Evolutionary conservation across 2,113 vertebrate species (phyloP).

Genomic region (Leptodactylus fuscus): DNA sequence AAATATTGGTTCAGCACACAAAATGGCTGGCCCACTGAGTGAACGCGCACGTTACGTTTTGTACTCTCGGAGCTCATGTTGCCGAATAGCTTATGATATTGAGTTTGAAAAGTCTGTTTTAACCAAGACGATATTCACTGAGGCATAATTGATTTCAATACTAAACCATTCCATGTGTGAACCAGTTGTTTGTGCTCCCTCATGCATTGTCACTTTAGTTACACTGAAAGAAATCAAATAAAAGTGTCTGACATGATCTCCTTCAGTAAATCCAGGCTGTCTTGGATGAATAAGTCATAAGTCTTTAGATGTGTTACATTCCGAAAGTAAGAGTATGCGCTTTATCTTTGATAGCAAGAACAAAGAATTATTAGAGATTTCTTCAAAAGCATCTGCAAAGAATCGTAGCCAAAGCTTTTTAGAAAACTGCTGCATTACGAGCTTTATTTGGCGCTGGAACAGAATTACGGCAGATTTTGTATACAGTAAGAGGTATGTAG

Average conservation of each 20-base stretch:
- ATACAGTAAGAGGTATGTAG: not conserved
- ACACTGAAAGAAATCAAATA: slow-evolving; percentile 47
- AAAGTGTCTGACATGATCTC: slow-evolving; percentile 42
- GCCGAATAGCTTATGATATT: not conserved
- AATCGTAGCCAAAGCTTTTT: slow-evolving; percentile 2
- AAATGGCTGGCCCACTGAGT: not conserved
- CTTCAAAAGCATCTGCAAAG: not conserved
- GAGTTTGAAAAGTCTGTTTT: not conserved
- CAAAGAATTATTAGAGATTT: slow-evolving; percentile 28
- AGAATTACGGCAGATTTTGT: not conserved
- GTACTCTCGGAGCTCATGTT: not conserved
- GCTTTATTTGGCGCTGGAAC: not conserved
- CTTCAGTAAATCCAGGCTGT: slow-evolving; percentile 18
- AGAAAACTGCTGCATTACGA: not conserved
- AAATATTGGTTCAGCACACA: slow-evolving; percentile 26
- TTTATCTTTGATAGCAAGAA: slow-evolving; percentile 9
- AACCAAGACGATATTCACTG: slow-evolving; percentile 9
- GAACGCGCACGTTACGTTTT: not conserved
- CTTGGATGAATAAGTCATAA: slow-evolving; percentile 33
- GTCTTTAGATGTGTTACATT: slow-evolving; percentile 19
- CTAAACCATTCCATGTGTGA: slow-evolving; percentile 25
- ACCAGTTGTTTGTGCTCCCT: slow-evolving; percentile 27
- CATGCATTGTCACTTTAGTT: slow-evolving; percentile 39
- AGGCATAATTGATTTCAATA: slow-evolving; percentile 41
- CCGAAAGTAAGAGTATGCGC: slow-evolving; percentile 16